A percentile compares a stretch with the other conserved stretches of the same genome.
Conservation (phyloP, 2,888 invertebrate genomes). For the Synanthedon formicaeformis region DNA sequence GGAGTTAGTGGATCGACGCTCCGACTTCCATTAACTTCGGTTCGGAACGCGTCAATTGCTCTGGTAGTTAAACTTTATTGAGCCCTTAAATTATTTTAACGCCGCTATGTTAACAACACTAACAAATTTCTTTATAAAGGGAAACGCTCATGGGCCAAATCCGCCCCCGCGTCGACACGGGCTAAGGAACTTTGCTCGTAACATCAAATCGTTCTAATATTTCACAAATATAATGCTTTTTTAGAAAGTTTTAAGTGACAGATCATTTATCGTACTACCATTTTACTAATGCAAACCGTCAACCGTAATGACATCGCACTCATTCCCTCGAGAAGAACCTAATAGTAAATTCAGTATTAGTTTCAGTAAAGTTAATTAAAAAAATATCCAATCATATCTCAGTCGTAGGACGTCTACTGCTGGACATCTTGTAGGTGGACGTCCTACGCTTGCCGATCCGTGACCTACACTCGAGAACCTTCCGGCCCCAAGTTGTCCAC, state of each 20-base stretch:
- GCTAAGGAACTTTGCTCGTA: constrained; percentile 30
- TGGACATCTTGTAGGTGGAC: too few relatives aligned
- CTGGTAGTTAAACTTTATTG: constrained; percentile 54
- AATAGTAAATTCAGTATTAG: too few relatives aligned
- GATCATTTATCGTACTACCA: neutral
- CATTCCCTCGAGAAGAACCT: too few relatives aligned
- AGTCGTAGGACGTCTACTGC: too few relatives aligned
- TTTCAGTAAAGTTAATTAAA: too few relatives aligned
- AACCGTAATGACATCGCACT: too few relatives aligned
- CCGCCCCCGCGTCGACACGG: neutral
- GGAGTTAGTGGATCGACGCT: constrained; percentile 25
- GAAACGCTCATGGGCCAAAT: constrained; percentile 27
- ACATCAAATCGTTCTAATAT: constrained; percentile 37
- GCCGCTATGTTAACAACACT: constrained; percentile 50
- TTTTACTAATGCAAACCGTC: too few relatives aligned
- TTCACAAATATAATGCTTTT: constrained; percentile 20
- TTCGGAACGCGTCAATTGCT: constrained; percentile 45
- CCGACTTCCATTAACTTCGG: constrained; percentile 44
- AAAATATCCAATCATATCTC: too few relatives aligned
- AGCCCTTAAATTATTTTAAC: constrained; percentile 56
- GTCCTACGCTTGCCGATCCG: too few relatives aligned
- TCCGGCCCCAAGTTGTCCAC: too few relatives aligned
- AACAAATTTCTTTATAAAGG: constrained; percentile 49
- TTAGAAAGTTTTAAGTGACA: neutral
- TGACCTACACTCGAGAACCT: too few relatives aligned